Conservation (phyloP, 2,797 vertebrate genomes). For the Helarctos malayanus region DNA sequence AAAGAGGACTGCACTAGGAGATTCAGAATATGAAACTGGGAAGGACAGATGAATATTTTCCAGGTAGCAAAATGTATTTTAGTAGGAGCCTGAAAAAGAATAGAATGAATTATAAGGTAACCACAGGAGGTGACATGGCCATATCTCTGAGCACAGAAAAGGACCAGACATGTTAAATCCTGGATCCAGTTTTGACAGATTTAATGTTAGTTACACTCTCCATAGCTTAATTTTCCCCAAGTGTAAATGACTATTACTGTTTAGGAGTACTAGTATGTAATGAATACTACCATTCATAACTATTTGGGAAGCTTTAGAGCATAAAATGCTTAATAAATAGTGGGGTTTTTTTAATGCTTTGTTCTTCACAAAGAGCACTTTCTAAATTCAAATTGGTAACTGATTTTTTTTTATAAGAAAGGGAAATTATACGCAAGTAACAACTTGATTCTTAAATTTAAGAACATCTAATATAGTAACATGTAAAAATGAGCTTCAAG, state of each 20-base stretch:
- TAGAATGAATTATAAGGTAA: background rate
- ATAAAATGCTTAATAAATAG: background rate
- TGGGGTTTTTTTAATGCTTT: background rate
- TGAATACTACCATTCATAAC: background rate
- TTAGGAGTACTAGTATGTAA: background rate
- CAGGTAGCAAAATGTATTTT: background rate
- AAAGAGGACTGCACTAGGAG: background rate
- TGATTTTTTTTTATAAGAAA: background rate
- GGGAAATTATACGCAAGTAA: background rate
- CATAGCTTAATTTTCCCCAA: background rate
- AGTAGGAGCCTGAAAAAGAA: background rate
- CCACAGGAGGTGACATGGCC: background rate
- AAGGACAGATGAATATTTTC: slow-evolving; percentile 4
- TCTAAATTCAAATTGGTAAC: background rate
- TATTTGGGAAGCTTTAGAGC: background rate
- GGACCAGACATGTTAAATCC: background rate
- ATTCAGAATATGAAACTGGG: background rate
- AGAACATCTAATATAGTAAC: slow-evolving; percentile 32
- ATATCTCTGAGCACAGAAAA: background rate
- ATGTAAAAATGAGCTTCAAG: background rate
- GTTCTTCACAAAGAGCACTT: background rate
- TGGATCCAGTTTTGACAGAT: slow-evolving; percentile 2
- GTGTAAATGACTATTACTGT: background rate
- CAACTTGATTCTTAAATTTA: slow-evolving; percentile 14
- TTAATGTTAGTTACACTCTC: background rate